Base-by-base conservation (phyloP, 2,888 invertebrate species). In the Belgica antarctica region DNA sequence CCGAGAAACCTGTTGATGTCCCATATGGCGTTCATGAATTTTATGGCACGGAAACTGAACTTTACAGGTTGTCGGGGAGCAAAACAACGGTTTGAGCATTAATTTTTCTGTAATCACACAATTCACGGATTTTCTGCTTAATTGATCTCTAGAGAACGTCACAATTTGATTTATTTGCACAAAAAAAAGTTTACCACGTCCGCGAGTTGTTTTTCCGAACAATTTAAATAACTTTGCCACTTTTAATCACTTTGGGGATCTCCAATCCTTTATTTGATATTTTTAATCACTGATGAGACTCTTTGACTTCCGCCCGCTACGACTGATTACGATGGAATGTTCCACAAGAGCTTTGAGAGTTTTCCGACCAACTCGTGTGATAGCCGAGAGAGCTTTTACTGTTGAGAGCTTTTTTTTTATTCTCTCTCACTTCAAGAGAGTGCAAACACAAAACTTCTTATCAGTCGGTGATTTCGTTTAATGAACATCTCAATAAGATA, bases 251-350 rank as follows among this genome's bases (percentile, higher is more conserved):
- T 34, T 34, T 34, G 10, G 15, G n/a, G 15, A 41, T 52, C 7
- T 52, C 22, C 17, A 31, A 31, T 31, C 34, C 5, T 12, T 31
- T 12, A 31, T 31, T 31, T 52, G 22, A 52, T 22, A 17, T 52
- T 7, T 31, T 31, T 10, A 7, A 31, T 7, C 5, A 7, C 4
- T 10, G 41, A 41, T 41, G 15, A 10, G 19, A 41, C 52, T 5
- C 7, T 52, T 17, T 8, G 7, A 12, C 19, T 52, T 52, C 52
- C 65, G 65, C 27, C 27, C 65, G 15, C 47, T 17, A n/a, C 65
- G 28, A 66, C 65, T 46, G 65, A 66, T 28, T 47, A 47, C 7
- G 25, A 28, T 66, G 41, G 65, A 66, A 66, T 66, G 65, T 17
- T 52, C 4, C 2, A 52, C 17, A n/a, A 3, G 22, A 52, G n/a